Conservation (phyloP, 2,113 vertebrate genomes). For the Panurus biarmicus region DNA sequence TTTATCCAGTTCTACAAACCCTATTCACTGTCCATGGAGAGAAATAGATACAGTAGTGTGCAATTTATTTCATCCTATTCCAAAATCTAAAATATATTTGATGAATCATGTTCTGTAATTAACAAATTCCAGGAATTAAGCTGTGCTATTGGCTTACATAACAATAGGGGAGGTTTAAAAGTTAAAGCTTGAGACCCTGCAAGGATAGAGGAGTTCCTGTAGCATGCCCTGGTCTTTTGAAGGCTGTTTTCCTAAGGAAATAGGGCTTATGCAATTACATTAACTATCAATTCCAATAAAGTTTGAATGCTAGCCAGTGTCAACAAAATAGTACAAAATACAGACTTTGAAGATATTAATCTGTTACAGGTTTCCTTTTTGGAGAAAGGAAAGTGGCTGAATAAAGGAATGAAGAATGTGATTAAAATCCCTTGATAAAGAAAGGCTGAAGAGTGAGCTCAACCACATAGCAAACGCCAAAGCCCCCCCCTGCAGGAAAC, state of each 20-base stretch:
- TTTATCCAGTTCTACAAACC: not conserved
- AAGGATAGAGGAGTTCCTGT: not conserved
- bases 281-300: not conserved
- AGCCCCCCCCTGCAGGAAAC: not conserved
- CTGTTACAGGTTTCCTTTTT: not conserved
- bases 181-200: not conserved
- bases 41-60: not conserved
- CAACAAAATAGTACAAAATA: not conserved
- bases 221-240: not conserved
- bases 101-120: not conserved
- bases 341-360: not conserved
- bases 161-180: not conserved
- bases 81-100: not conserved
- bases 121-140: not conserved
- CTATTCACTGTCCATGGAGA: not conserved
- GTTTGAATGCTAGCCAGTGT: not conserved
- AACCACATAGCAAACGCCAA: not conserved
- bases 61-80: not conserved
- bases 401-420: not conserved
- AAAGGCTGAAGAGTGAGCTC: not conserved
- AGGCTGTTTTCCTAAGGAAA: not conserved
- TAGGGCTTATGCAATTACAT: not conserved
- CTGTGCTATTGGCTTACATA: not conserved
- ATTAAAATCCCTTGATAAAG: not conserved
- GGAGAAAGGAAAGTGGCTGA: not conserved